Evolutionary conservation across 2,888 invertebrate species (phyloP).

Genomic region (Trimorus sp.): DNA sequence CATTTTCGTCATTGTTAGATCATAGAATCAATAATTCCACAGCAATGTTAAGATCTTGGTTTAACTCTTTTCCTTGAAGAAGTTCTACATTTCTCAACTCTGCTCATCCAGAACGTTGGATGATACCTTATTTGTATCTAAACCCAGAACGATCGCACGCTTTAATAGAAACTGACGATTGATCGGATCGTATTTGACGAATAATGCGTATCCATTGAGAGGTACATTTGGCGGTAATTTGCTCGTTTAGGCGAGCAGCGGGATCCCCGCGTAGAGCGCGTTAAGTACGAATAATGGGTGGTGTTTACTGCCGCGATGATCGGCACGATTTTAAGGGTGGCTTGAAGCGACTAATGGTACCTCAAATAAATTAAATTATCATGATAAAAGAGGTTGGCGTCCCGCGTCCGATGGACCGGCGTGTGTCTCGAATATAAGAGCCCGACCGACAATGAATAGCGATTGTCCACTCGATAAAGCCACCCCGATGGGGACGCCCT

Average conservation of each 20-base stretch:
- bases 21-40: too few species aligned
- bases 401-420: constrained; percentile 54
- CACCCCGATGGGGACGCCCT: constrained; percentile 72
- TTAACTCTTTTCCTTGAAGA: too few species aligned
- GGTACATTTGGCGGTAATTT: constrained; percentile 64
- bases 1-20: too few species aligned
- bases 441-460: constrained; percentile 72
- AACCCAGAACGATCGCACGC: too few species aligned
- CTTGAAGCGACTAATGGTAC: constrained; percentile 78
- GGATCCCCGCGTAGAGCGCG: constrained; percentile 68
- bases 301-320: constrained; percentile 79
- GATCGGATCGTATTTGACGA: constrained; percentile 1
- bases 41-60: too few species aligned
- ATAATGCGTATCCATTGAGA: constrained; percentile 36
- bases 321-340: constrained; percentile 76
- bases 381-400: constrained; percentile 75
- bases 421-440: constrained; percentile 71
- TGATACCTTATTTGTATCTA: too few species aligned
- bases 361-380: constrained; percentile 81
- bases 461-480: constrained; percentile 79
- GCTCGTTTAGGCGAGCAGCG: constrained; percentile 69
- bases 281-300: constrained; percentile 78
- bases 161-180: too few species aligned
- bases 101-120: too few species aligned
- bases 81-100: too few species aligned